Evolutionary conservation across 2,888 invertebrate genomes (phyloP).

Genomic region (Synergus umbraculus): DNA sequence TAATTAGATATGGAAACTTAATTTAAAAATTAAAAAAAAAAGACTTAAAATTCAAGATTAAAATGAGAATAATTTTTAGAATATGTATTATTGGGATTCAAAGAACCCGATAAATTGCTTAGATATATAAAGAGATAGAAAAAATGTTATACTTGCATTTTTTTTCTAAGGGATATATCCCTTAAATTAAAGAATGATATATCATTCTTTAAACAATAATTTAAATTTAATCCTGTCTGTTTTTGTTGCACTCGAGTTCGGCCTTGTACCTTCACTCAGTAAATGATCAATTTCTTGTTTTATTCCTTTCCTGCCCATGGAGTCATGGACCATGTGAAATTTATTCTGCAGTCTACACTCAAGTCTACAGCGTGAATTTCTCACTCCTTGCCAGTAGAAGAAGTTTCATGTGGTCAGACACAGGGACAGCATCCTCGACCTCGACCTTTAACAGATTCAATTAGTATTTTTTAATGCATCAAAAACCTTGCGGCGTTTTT

Average conservation of each 20-base stretch:
- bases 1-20: no score
- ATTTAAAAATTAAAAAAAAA: no score
- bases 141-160: no score
- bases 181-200: no score
- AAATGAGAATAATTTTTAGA: no score
- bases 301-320: conserved; percentile 1
- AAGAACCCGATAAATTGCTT: no score
- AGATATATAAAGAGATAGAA: no score
- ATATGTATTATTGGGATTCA: no score
- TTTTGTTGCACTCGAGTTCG: not conserved
- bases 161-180: not conserved
- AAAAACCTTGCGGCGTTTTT: not conserved
- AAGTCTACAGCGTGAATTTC: not conserved
- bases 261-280: conserved; percentile 17
- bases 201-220: not conserved
- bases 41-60: no score
- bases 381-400: conserved; percentile 4
- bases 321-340: conserved; percentile 12
- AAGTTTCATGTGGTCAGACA: conserved; percentile 30
- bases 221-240: not conserved
- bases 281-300: conserved; percentile 3
- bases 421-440: not conserved
- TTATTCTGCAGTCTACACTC: not conserved
- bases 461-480: not conserved
- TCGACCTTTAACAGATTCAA: not conserved